A percentile compares a stretch with the other conserved stretches of the same genome.
phyloP scores from a whole-genome alignment of 2,797 vertebrate genomes.

The Crypturellus tataupa region DNA sequence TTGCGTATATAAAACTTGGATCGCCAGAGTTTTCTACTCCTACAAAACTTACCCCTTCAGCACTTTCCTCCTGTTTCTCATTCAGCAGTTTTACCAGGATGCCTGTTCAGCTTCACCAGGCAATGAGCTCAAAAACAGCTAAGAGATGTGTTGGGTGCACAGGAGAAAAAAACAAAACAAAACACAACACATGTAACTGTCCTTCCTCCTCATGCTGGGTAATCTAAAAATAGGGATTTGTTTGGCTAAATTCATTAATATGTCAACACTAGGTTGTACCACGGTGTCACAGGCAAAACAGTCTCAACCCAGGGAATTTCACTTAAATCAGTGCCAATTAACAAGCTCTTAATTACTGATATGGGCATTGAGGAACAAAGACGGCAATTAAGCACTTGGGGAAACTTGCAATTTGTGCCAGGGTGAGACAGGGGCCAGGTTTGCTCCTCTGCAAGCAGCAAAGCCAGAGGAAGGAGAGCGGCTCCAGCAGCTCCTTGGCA shows the following conservation, averaged over 20 bases:
- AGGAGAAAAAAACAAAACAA: neutral
- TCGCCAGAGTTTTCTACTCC: neutral
- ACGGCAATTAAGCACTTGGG: neutral
- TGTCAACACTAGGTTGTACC: neutral
- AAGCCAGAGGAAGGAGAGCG: neutral
- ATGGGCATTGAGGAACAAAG: neutral
- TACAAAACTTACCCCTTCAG: neutral
- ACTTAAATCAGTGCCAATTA: neutral
- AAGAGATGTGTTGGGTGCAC: neutral
- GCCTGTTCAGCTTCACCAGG: neutral
- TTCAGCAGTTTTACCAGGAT: neutral
- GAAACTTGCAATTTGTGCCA: neutral
- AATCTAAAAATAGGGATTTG: neutral
- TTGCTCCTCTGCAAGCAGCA: neutral
- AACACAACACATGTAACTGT: neutral
- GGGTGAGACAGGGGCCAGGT: neutral
- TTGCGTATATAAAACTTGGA: neutral
- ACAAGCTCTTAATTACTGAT: neutral
- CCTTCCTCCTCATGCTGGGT: neutral
- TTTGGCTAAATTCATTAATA: neutral
- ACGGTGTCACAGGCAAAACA: neutral
- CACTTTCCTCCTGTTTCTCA: neutral
- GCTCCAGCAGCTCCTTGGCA: neutral
- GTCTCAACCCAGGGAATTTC: neutral
- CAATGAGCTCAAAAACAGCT: neutral